These are phyloP conservation scores for Lethenteron reissneri DNA, from an alignment of 2,113 vertebrate species.

Conservation along the genomic window DNA sequence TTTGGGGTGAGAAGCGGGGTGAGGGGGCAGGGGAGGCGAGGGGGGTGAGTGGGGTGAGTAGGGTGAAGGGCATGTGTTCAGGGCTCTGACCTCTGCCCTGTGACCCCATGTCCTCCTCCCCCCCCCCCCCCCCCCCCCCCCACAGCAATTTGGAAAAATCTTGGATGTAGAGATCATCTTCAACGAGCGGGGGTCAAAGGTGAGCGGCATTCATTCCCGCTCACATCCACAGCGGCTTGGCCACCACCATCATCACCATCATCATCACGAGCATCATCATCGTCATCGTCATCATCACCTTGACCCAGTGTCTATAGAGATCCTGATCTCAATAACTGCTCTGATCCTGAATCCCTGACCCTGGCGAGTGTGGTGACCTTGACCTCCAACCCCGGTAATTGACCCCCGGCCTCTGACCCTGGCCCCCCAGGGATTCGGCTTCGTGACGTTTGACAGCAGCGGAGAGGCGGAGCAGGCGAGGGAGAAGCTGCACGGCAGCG, in stretches of 20 bases:
- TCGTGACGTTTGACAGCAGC: constrained; percentile 40
- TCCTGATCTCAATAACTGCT: no score
- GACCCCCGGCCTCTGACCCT: not conserved
- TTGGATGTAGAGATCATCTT: constrained; percentile 2
- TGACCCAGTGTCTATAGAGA: no score
- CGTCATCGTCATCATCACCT: no score
- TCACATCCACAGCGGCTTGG: no score
- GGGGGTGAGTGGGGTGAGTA: not conserved
- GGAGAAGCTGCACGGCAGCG: constrained; percentile 37
- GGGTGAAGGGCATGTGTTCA: not conserved
- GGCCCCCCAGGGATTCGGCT: constrained; percentile 33
- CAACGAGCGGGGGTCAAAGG: constrained; percentile 3
- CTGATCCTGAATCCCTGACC: no score
- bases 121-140: no score
- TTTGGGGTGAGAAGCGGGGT: constrained; percentile 51
- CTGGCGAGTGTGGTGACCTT: no score
- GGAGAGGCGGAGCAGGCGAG: constrained; percentile 29
- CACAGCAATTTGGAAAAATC: constrained; percentile 3
- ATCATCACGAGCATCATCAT: no score
- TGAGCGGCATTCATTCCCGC: not conserved
- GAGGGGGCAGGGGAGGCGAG: not conserved
- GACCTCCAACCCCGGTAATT: no score
- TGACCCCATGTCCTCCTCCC: no score
- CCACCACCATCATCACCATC: no score
- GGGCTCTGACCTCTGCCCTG: no score